A percentile compares a stretch with the other conserved stretches of the same genome.
Conservation (phyloP, 2,797 vertebrate genomes). For the Enteromius thamalakanensis region DNA sequence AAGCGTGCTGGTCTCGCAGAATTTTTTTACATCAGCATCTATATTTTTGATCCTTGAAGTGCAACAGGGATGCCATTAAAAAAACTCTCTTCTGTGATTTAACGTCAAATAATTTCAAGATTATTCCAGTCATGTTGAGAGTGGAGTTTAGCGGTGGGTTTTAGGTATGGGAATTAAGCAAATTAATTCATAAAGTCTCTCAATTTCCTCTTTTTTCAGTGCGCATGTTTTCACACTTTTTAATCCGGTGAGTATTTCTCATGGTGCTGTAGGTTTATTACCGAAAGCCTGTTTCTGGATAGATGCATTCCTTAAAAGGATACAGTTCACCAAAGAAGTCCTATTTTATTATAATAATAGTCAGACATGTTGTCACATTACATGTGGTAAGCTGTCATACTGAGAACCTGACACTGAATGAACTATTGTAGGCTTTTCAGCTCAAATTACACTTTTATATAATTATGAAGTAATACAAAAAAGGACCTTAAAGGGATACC, state of each 20-base stretch:
- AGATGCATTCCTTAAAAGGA: not conserved
- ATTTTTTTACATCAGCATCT: slow-evolving; percentile 37
- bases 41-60: slow-evolving; percentile 33
- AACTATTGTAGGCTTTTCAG: not conserved
- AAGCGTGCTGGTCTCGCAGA: slow-evolving; percentile 32
- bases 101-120: slow-evolving; percentile 33
- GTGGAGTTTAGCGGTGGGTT: slow-evolving; percentile 9
- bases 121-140: slow-evolving; percentile 29
- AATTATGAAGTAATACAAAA: not conserved
- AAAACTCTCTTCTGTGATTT: slow-evolving; percentile 11
- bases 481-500: not conserved
- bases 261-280: slow-evolving; percentile 18
- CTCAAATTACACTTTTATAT: not conserved
- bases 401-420: not conserved
- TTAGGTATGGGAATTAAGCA: slow-evolving; percentile 30
- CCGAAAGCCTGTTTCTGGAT: slow-evolving; percentile 1
- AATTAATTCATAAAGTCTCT: slow-evolving; percentile 25
- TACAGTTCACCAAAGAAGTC: not conserved
- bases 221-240: slow-evolving; percentile 25
- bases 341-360: not conserved
- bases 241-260: slow-evolving; percentile 25
- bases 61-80: slow-evolving; percentile 41
- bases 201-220: not conserved
- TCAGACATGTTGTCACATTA: slow-evolving; percentile 1
- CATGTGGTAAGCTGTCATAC: not conserved